Conservation (phyloP, 2,888 invertebrate species). For the Tillus elongatus region DNA sequence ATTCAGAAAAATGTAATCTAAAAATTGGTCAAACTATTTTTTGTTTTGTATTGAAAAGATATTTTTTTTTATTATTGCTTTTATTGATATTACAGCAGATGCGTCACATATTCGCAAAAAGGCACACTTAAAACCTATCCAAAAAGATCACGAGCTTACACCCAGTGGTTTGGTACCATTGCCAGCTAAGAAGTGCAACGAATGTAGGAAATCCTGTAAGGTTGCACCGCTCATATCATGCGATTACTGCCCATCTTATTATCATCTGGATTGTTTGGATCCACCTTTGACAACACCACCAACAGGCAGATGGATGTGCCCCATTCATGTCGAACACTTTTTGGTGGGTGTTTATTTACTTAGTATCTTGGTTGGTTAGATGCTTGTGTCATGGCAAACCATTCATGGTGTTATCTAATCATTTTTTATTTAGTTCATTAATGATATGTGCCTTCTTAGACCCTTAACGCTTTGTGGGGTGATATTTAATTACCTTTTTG, state of each 20-base stretch:
- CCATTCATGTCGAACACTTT: conserved; percentile 87
- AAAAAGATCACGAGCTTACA: conserved; percentile 27
- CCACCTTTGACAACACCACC: conserved; percentile 86
- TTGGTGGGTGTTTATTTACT: conserved; percentile 53
- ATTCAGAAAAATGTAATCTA: too few relatives aligned
- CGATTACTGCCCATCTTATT: conserved; percentile 85
- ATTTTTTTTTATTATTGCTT: too few relatives aligned
- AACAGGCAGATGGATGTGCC: conserved; percentile 93
- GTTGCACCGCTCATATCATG: conserved; percentile 79
- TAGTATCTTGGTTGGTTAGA: too few relatives aligned
- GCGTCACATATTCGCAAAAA: conserved; percentile 19
- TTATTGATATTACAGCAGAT: conserved; percentile 5
- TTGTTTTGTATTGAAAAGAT: too few relatives aligned
- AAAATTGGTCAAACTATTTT: too few relatives aligned
- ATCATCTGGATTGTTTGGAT: conserved; percentile 89
- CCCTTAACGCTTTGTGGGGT: too few relatives aligned
- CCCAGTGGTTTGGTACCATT: conserved; percentile 61
- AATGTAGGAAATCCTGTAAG: conserved; percentile 76
- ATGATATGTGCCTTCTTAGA: too few relatives aligned
- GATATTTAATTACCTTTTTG: too few relatives aligned
- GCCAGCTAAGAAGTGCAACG: conserved; percentile 76
- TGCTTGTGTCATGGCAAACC: too few relatives aligned
- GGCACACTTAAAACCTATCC: conserved; percentile 19
- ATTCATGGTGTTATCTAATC: too few relatives aligned
- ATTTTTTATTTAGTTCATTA: too few relatives aligned